Conservation (phyloP, 2,888 invertebrate species). For the Caenorhabditis wallacei region DNA sequence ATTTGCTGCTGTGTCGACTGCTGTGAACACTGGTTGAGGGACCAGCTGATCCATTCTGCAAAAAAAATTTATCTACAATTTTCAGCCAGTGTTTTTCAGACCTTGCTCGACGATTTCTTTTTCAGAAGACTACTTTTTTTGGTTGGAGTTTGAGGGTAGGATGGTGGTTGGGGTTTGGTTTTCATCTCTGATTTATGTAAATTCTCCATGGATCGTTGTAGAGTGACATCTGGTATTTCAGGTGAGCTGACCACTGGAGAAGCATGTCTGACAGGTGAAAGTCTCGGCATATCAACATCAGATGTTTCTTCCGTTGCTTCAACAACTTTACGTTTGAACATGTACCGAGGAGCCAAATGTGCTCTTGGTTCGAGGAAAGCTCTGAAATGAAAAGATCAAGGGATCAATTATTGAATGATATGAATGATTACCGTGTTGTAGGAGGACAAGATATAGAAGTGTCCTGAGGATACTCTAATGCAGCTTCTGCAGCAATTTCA, state of each 20-base stretch:
- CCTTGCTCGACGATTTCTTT: constrained; percentile 31
- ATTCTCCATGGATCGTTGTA: constrained; percentile 65
- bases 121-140: constrained; percentile 39
- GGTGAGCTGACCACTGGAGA: constrained; percentile 64
- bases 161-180: constrained; percentile 20
- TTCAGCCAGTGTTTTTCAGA: neutral
- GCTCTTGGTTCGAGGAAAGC: constrained; percentile 49
- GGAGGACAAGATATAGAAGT: constrained; percentile 64
- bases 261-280: constrained; percentile 23
- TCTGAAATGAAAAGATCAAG: constrained; percentile 31
- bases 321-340: constrained; percentile 56
- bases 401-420: neutral
- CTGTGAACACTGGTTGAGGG: constrained; percentile 49
- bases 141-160: constrained; percentile 9
- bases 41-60: constrained; percentile 25
- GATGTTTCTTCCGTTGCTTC: constrained; percentile 65
- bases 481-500: constrained; percentile 70
- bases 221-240: constrained; percentile 70
- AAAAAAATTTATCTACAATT: constrained; percentile 5
- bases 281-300: constrained; percentile 66
- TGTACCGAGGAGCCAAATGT: constrained; percentile 12
- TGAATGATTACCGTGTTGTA: constrained; percentile 46
- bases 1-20: constrained; percentile 43
- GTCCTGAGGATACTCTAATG: constrained; percentile 47
- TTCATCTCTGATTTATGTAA: constrained; percentile 49